These are phyloP conservation scores for Eubasilissa splendida DNA, from an alignment of 2,888 invertebrate species.

Conservation along the genomic window DNA sequence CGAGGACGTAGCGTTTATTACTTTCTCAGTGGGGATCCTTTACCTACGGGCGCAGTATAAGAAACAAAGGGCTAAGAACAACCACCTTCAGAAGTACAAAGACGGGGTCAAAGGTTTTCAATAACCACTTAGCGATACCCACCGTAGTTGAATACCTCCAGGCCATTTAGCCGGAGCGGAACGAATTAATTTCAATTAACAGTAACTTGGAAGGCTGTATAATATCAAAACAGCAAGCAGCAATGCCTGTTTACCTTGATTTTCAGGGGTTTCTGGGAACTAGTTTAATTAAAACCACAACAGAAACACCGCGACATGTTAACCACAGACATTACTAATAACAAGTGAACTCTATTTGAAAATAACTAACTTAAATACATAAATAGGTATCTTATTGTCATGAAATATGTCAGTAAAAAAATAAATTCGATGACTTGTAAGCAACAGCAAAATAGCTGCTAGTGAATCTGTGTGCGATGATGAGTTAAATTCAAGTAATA, in stretches of 20 bases:
- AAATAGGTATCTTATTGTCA: too few species aligned
- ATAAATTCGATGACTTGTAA: too few species aligned
- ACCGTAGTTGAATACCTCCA: constrained; percentile 18
- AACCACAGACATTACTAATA: too few species aligned
- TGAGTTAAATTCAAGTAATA: too few species aligned
- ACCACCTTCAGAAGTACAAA: not conserved
- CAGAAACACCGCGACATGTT: too few species aligned
- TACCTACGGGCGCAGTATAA: not conserved
- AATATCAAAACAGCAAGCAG: not conserved
- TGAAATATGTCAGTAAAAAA: too few species aligned
- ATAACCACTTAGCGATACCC: constrained; percentile 28
- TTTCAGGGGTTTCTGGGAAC: not conserved
- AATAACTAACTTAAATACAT: too few species aligned
- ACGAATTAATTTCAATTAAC: constrained; percentile 29
- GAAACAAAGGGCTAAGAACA: constrained; percentile 16
- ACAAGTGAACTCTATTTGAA: too few species aligned
- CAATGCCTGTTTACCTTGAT: not conserved
- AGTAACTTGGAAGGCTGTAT: not conserved
- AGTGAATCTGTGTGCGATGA: too few species aligned
- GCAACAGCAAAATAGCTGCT: too few species aligned
- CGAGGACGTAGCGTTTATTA: constrained; percentile 33
- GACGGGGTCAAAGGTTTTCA: constrained; percentile 33
- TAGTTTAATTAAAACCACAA: too few species aligned
- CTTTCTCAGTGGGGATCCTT: constrained; percentile 27
- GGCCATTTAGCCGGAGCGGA: constrained; percentile 31